A percentile compares a stretch with the other conserved stretches of the same genome.
These are phyloP conservation scores for Camptogramma bilineatum DNA, from an alignment of 2,888 invertebrate species.

Conservation along the genomic window DNA sequence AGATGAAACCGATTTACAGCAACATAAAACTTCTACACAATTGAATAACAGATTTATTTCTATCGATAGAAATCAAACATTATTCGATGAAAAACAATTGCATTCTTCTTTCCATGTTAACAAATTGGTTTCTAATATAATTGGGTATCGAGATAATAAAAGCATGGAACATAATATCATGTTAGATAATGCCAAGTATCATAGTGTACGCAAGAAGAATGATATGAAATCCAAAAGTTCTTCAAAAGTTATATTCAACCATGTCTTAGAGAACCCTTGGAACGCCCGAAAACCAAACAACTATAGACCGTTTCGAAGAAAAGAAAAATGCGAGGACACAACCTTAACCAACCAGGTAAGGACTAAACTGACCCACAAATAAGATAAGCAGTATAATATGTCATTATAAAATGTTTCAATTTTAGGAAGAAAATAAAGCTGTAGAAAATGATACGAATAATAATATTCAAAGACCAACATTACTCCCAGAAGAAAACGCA, in stretches of 20 bases:
- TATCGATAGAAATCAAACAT: slow-evolving; percentile 1
- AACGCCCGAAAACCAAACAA: slow-evolving; percentile 71
- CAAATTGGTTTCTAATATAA: slow-evolving; percentile 8
- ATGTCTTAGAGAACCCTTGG: slow-evolving; percentile 86
- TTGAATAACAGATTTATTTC: slow-evolving; percentile 8
- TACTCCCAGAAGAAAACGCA: slow-evolving; percentile 12
- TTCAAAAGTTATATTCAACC: slow-evolving; percentile 70
- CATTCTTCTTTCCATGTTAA: slow-evolving; percentile 6
- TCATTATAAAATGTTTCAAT: slow-evolving; percentile 29
- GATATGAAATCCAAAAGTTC: slow-evolving; percentile 19
- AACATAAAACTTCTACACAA: slow-evolving; percentile 1
- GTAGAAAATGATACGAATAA: slow-evolving; percentile 61
- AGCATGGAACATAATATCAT: background rate
- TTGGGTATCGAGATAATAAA: slow-evolving; percentile 5
- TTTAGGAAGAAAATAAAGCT: slow-evolving; percentile 47
- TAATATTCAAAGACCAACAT: slow-evolving; percentile 49
- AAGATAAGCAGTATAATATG: background rate
- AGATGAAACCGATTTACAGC: background rate
- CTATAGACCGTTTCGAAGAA: slow-evolving; percentile 67
- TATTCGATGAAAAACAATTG: slow-evolving; percentile 1
- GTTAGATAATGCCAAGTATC: slow-evolving; percentile 17
- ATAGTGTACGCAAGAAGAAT: slow-evolving; percentile 16
- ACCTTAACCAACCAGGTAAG: slow-evolving; percentile 45
- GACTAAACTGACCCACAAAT: background rate
- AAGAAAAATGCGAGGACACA: slow-evolving; percentile 39